Conservation (phyloP, 2,113 vertebrate genomes). For the Pomatorhinus ruficollis region DNA sequence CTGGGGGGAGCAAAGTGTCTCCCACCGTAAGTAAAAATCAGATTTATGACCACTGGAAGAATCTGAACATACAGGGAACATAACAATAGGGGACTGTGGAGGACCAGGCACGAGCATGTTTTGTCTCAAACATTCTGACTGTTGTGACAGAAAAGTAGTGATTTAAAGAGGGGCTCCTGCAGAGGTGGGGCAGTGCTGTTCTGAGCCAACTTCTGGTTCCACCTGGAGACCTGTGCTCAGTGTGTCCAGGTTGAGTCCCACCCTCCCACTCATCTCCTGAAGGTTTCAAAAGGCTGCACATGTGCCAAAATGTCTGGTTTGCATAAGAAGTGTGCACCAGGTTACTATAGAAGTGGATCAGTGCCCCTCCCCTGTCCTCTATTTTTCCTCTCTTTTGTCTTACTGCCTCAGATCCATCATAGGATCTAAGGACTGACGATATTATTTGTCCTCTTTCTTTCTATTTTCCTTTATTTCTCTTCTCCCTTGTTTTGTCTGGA, state of each 20-base stretch:
- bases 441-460: not conserved
- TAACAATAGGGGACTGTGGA: not conserved
- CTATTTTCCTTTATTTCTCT: not conserved
- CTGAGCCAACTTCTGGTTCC: not conserved
- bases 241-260: not conserved
- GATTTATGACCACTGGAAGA: not conserved
- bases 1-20: not conserved
- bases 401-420: not conserved
- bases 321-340: not conserved
- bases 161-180: not conserved
- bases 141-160: not conserved
- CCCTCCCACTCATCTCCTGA: not conserved
- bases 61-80: not conserved
- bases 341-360: not conserved
- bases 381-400: not conserved
- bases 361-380: not conserved
- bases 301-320: fast-evolving
- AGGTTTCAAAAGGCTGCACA: not conserved
- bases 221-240: not conserved
- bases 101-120: not conserved
- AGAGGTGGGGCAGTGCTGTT: not conserved
- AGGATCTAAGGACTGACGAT: not conserved
- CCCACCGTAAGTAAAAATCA: not conserved
- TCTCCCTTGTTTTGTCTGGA: not conserved
- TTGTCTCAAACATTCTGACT: not conserved